Base-by-base conservation (phyloP, 2,888 invertebrate genomes). In the Tipula unca region DNA sequence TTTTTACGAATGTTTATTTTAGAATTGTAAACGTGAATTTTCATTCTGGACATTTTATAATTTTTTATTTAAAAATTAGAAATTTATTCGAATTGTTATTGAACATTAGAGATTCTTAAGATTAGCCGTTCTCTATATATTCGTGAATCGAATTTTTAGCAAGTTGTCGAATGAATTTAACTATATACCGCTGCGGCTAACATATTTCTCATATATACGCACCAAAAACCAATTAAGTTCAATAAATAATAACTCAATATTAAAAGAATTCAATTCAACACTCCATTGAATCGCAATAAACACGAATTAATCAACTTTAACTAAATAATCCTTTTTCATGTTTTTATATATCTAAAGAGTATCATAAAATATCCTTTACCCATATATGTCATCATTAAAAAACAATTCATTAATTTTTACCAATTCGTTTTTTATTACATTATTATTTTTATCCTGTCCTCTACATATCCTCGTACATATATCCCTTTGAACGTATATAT, bases 321-420 rank as follows among this genome's bases (percentile, higher is more conserved):
- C 69, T 10, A 69, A 69, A 69, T 69, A 69, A 69, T 69, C 69
- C 69, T 69, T 69, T 69, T 69, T 17, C n/a, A n/a, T n/a, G n/a
- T n/a, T 54, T 54, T 1, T 54, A 17, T 54, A 25, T 69, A 69
- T n/a, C n/a, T n/a, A n/a, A 1, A 25, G 69, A 25, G 69, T 14
- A 8, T 25, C 69, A 69, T 69, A 69, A 69, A 69, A 20, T 69
- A 69, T 69, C 69, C 69, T 69, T 69, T 69, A 69, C 25, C 69
- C 69, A 69, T 69, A 69, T 69, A 69, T 69, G 69, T 69, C 69
- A 69, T 69, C 69, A 69, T 69, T 69, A 69, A 69, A 69, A 69
- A 69, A 25, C 69, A 69, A 69, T 69, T 69, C 69, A 69, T 69
- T 69, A 69, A 69, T 69, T 69, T 69, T 25, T 69, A 69, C 69